These are phyloP conservation scores for Girardinus metallicus DNA, from an alignment of 2,797 vertebrate species.

Conservation along the genomic window DNA sequence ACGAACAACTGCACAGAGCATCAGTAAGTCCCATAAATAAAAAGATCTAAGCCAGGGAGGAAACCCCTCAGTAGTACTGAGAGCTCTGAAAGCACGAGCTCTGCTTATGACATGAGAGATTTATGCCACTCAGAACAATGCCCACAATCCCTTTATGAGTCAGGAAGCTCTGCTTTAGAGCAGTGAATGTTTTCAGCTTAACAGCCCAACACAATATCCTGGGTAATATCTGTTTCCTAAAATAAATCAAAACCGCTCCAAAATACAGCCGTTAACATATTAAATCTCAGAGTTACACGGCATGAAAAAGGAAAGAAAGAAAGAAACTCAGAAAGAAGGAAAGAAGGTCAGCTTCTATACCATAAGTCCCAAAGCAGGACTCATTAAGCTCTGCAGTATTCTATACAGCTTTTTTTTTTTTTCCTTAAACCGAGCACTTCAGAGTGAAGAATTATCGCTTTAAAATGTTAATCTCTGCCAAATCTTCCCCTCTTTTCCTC, in stretches of 20 bases:
- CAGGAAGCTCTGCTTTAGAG: constrained; percentile 64
- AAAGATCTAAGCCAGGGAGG: constrained; percentile 26
- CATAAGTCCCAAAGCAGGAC: constrained; percentile 19
- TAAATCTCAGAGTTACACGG: constrained; percentile 50
- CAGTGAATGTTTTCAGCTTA: constrained; percentile 55
- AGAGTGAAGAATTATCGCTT: constrained; percentile 19
- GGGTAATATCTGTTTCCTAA: constrained; percentile 70
- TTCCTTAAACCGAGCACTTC: not conserved
- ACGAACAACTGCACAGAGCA: constrained; percentile 16
- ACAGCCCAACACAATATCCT: constrained; percentile 56
- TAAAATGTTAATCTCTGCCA: constrained; percentile 18
- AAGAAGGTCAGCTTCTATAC: constrained; percentile 23
- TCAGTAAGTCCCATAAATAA: constrained; percentile 32
- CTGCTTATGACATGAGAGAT: constrained; percentile 50
- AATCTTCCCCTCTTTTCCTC: constrained; percentile 21
- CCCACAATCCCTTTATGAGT: constrained; percentile 56
- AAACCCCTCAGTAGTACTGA: constrained; percentile 25
- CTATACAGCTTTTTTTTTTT: not conserved
- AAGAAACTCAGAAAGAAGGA: too few relatives aligned
- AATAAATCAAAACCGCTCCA: constrained; percentile 71
- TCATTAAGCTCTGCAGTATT: constrained; percentile 24
- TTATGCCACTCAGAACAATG: constrained; percentile 66
- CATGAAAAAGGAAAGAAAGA: constrained; percentile 35
- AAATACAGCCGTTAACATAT: constrained; percentile 76
- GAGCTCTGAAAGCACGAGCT: constrained; percentile 47